Evolutionary conservation across 2,888 invertebrate species (phyloP).

Genomic region (Danaus chrysippus): DNA sequence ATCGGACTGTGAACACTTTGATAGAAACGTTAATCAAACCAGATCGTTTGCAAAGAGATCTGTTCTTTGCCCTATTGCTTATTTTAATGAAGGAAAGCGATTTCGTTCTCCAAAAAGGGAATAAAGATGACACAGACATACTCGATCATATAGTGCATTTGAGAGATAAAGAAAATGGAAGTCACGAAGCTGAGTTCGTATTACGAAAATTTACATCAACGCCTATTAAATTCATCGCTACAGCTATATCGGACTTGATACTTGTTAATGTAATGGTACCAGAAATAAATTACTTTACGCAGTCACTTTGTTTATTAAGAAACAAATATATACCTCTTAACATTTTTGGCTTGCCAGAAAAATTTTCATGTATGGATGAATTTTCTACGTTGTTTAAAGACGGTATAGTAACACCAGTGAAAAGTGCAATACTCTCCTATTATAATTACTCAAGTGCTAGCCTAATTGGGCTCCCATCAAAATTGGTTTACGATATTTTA

Average conservation of each 20-base stretch:
- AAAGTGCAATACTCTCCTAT: constrained; percentile 40
- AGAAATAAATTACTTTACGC: constrained; percentile 34
- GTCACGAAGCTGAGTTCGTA: constrained; percentile 37
- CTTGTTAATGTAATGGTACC: constrained; percentile 42
- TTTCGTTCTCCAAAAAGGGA: constrained; percentile 30
- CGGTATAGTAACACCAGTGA: constrained; percentile 41
- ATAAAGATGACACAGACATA: constrained; percentile 14
- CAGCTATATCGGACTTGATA: constrained; percentile 37
- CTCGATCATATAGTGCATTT: constrained; percentile 38
- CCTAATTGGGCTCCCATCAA: constrained; percentile 43
- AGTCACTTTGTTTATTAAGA: constrained; percentile 41
- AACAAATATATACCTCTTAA: constrained; percentile 35
- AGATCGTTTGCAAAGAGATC: constrained; percentile 46
- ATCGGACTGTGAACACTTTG: constrained; percentile 42
- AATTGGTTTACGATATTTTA: constrained; percentile 42
- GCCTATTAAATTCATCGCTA: constrained; percentile 39
- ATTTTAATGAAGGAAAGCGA: constrained; percentile 49
- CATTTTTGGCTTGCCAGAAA: constrained; percentile 36
- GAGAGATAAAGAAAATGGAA: constrained; percentile 24
- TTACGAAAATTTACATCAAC: constrained; percentile 37
- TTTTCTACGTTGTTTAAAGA: constrained; percentile 37
- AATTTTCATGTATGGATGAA: constrained; percentile 35
- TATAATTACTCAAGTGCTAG: constrained; percentile 38
- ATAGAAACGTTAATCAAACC: constrained; percentile 50
- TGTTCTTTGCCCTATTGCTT: constrained; percentile 47